Conservation (phyloP, 1,140 invertebrate genomes). For the Sycophaga agraensis region DNA sequence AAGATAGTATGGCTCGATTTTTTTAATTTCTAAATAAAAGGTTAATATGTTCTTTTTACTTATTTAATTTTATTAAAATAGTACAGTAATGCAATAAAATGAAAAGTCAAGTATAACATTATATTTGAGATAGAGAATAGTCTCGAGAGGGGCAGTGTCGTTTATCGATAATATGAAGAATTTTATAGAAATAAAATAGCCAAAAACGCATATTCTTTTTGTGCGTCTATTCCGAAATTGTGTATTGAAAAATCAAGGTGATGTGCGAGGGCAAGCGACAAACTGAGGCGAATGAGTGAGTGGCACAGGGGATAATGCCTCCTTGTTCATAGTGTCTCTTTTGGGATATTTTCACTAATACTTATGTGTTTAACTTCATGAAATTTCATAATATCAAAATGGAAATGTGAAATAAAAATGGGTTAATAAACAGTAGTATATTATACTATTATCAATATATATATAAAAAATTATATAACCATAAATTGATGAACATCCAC, state of each 20-base stretch:
- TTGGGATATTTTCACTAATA: constrained; percentile 44
- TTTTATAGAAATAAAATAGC: background rate
- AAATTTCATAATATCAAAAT: constrained; percentile 63
- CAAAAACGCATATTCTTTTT: constrained; percentile 7
- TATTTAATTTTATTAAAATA: too few relatives aligned
- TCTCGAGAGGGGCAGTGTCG: constrained; percentile 23
- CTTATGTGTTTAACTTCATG: constrained; percentile 62
- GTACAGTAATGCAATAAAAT: too few relatives aligned
- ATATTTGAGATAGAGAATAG: too few relatives aligned
- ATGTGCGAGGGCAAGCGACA: background rate
- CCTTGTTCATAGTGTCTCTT: constrained; percentile 44
- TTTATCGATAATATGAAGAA: constrained; percentile 5
- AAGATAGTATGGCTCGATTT: too few relatives aligned
- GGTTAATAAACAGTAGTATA: constrained; percentile 4
- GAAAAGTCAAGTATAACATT: too few relatives aligned
- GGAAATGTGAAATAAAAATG: constrained; percentile 24
- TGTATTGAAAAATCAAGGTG: background rate
- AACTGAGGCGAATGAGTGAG: background rate
- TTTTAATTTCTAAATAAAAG: too few relatives aligned
- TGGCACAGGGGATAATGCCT: constrained; percentile 27
- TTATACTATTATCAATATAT: too few relatives aligned
- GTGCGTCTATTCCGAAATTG: too few relatives aligned
- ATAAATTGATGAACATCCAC: constrained; percentile 20
- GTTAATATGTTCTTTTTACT: too few relatives aligned
- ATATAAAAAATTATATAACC: background rate